Evolutionary conservation across 2,797 vertebrate genomes (phyloP), one percentile per base, ranked within the genome.

Genomic region (Fundulus diaphanus): DNA sequence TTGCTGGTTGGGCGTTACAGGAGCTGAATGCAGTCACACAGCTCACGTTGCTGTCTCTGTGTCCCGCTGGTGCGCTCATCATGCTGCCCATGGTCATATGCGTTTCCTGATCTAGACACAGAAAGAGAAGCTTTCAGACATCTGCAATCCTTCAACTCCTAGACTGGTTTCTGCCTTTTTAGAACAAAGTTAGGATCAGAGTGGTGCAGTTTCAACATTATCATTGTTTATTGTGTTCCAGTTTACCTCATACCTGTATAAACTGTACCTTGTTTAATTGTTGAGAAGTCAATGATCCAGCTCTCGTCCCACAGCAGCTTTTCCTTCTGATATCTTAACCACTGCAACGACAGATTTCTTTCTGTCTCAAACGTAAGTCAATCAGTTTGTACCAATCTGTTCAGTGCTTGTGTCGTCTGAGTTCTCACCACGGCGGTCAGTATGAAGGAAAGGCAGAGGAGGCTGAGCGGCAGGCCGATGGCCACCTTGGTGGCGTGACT

Each of bases 301-400:
- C 95, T 97, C 92, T 97, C 95, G 82, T 97, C 95, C 95, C 96
- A 96, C 91, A 97, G 81, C 83, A 97, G 90, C 87, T 95, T 98
- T 92, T 96, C 92, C 70, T 96, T 96, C 93, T 98, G 96, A 87
- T 96, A 97, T 42, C 95, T 90, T 87, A 98, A 92, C 93, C 94
- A 97, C 96, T 97, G 16, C 11, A 67, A 0, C 51, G 1, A 78
- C 44, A 77, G 27, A 61, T 35, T 35, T 8, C 57, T 24, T 33
- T 1, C 13, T 11, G 37, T 57, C 54, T 44, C 5, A 33, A 2
- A 3, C n/a, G 24, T 56, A 35, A 42, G 22, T 3, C 6, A 24
- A 31, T 13, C 1, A 1, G 42, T 71, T 44, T 33, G 57, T 8
- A 35, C 6, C 15, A 20, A 7, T 22, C 18, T 31, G 63, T n/a